Evolutionary conservation across 2,888 invertebrate species (phyloP).

Genomic region (Phoronis australis): DNA sequence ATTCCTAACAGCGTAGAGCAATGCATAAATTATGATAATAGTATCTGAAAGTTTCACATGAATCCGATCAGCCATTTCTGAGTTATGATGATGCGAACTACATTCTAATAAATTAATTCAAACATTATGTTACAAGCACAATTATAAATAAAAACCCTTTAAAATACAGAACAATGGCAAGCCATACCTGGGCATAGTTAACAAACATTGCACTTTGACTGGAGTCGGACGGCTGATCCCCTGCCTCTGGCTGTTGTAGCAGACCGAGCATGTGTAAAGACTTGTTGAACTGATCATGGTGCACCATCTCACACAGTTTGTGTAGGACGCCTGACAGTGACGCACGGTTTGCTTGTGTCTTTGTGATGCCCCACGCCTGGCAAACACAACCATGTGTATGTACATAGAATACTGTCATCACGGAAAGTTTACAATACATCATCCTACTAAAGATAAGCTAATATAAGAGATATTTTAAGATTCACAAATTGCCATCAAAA

Average conservation of each 20-base stretch:
- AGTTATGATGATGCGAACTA: no score
- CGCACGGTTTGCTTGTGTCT: constrained; percentile 38
- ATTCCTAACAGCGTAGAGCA: no score
- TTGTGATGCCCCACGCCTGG: constrained; percentile 50
- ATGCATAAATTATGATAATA: no score
- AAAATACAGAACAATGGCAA: not conserved
- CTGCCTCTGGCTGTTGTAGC: constrained; percentile 46
- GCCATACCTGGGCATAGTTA: constrained; percentile 31
- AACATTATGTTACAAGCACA: not conserved
- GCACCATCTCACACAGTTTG: constrained; percentile 61
- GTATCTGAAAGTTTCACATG: no score
- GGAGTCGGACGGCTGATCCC: no score
- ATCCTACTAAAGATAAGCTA: not conserved
- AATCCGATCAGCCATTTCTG: no score
- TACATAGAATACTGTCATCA: not conserved
- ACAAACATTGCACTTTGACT: no score
- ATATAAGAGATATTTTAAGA: not conserved
- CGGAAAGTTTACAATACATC: not conserved
- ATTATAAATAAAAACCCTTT: not conserved
- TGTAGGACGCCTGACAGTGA: constrained; percentile 39
- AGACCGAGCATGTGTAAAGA: constrained; percentile 60
- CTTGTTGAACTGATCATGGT: constrained; percentile 62
- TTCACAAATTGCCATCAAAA: no score
- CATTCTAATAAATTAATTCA: no score
- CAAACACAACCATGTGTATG: constrained; percentile 5